Evolutionary conservation across 2,113 vertebrate species (phyloP), one percentile per base, ranked within the genome.

Genomic region (Menura novaehollandiae): DNA sequence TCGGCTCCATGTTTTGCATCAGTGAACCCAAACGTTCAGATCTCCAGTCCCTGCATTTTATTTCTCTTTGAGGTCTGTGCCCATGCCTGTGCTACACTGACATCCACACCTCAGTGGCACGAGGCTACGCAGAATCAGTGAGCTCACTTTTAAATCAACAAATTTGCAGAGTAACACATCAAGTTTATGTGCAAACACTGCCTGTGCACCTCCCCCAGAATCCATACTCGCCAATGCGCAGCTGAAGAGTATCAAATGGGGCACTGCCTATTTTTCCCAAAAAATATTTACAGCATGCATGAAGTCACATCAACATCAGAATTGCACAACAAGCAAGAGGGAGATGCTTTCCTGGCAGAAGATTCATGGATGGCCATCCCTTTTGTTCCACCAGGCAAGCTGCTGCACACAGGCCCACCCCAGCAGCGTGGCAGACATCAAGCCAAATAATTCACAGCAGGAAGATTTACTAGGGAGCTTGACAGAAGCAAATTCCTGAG

Each of bases 361-460:
- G 60, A 51, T 2, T 5, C 33, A 12, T 0, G 4, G n/a, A 12
- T 1, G 5, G 26, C 5, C 8, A 58, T 23, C 12, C 73, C 33
- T 37, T 49, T 15, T 8, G 2, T 22, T 20, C 21, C 49, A 8
- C 28, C 52, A 28, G 6, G 41, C 13, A 9, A 39, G 17, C 0
- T 0, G 27, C 11, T 32, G 51, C 30, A 6, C n/a, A 7, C 9
- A 26, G 21, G 9, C 27, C 41, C 37, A 24, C 11, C 9, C 23
- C 69, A 64, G 35, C 60, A 78, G 43, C 10, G 0, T 0, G 13
- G 63, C 4, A 1, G 26, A 7, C 15, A 2, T 0, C 0, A 18
- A 47, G 13, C 41, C 8, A 8, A 10, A 33, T 2, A 26, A 11
- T 20, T 62, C 58, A 16, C 19, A 79, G 19, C 12, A 43, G n/a